Evolutionary conservation across 1,140 invertebrate species (phyloP).

Genomic region (Periplaneta americana): DNA sequence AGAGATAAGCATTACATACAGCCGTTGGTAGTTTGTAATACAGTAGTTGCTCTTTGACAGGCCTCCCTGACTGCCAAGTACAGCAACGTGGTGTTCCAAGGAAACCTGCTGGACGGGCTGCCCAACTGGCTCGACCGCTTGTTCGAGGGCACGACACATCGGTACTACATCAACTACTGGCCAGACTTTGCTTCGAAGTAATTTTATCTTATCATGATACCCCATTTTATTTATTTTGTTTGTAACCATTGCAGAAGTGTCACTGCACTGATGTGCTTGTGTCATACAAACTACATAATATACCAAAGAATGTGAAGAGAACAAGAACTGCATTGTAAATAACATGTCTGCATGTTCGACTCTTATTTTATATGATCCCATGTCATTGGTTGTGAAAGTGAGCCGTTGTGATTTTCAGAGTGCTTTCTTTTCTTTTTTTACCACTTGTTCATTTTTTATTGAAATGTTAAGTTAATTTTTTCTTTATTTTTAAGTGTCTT

Average conservation of each 20-base stretch:
- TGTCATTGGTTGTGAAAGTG: not conserved
- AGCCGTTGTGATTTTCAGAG: not conserved
- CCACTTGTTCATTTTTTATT: not conserved
- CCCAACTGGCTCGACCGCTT: conserved; percentile 95
- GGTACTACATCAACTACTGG: conserved; percentile 96
- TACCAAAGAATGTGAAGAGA: not conserved
- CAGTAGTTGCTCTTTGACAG: too few relatives aligned
- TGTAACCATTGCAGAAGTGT: too few relatives aligned
- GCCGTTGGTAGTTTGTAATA: too few relatives aligned
- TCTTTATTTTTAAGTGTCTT: not conserved
- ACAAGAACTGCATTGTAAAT: not conserved
- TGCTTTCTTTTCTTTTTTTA: too few relatives aligned
- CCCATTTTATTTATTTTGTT: conserved; percentile 1
- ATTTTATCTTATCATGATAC: not conserved
- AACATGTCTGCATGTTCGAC: not conserved
- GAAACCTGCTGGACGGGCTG: conserved; percentile 84
- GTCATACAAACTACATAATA: not conserved
- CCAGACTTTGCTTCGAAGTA: conserved; percentile 76
- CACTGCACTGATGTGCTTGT: not conserved
- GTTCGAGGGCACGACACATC: conserved; percentile 91
- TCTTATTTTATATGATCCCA: not conserved
- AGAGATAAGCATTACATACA: too few relatives aligned
- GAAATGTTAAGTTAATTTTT: not conserved
- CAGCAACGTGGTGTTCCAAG: conserved; percentile 40
- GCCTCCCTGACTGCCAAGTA: conserved; percentile 29